Base-by-base conservation (phyloP, 1,140 invertebrate genomes). In the Bombus soroeensis region DNA sequence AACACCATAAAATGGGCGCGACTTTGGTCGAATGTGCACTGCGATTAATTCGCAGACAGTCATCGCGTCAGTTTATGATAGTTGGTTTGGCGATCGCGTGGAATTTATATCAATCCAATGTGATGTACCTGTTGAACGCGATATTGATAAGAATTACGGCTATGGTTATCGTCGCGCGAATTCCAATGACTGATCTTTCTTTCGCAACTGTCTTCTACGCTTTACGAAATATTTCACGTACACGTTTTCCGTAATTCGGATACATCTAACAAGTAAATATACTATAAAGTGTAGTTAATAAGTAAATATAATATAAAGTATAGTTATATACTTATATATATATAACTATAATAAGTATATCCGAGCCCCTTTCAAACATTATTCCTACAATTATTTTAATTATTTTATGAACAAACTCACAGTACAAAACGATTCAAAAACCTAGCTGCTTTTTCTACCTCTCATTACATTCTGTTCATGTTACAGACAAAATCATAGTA, bases 41-140 rank as follows among this genome's bases (percentile, higher is more conserved):
- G 22, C 34, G 9, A 41, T 72, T 72, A 39, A 39, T n/a, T 39
- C 37, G 37, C 70, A 12, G 66, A 68, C 66, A 12, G 32, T 68
- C 37, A 37, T 68, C 66, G 66, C 34, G 28, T 13, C 25, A 8
- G 25, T 72, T 72, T 72, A 72, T n/a, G 70, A 28, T 32, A 28
- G 1, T 37, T 41, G 37, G 15, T 13, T 25, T 39, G 25, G 70
- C 28, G 25, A 12, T 41, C 3, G 18, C 10, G 34, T 37, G 34
- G 18, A 68, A 68, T 68, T 68, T 68, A 39, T 68, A 68, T 68
- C 37, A 68, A 37, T 68, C 34, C 66, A 37, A 25, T 25, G 34
- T 25, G 66, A 68, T 10, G 66, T 68, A 68, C 66, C 66, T 68
- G 66, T 68, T 68, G 66, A 68, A 37, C 66, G 34, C 22, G 66